phyloP scores from a whole-genome alignment of 2,888 invertebrate genomes.

The Cryptus armator region DNA sequence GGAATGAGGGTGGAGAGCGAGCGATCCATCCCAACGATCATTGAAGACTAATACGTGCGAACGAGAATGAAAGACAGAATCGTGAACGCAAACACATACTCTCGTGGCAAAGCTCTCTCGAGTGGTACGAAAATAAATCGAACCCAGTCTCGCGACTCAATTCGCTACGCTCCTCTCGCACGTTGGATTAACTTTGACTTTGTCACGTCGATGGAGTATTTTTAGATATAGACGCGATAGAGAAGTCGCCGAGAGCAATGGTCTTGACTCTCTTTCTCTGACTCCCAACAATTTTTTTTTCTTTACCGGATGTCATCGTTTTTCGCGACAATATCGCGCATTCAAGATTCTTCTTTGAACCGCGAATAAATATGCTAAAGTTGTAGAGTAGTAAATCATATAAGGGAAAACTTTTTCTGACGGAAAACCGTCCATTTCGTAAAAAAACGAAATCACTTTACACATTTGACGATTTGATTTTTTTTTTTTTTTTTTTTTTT shows the following conservation, averaged over 20 bases:
- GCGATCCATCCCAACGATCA: background rate
- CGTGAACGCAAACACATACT: slow-evolving; percentile 4
- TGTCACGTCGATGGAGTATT: slow-evolving; percentile 69
- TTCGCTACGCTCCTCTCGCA: slow-evolving; percentile 61
- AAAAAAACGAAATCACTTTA: background rate
- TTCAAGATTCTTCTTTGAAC: background rate
- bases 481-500: no score
- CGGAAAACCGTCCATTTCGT: background rate
- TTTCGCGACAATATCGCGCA: background rate
- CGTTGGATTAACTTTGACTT: slow-evolving; percentile 68
- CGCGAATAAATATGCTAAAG: background rate
- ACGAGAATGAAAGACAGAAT: background rate
- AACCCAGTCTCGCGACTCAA: slow-evolving; percentile 57
- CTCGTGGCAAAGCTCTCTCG: background rate
- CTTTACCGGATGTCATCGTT: background rate
- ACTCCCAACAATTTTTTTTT: background rate
- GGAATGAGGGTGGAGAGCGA: background rate
- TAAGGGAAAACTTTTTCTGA: background rate
- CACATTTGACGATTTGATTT: no score
- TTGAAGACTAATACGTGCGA: background rate
- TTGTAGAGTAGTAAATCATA: background rate
- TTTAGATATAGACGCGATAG: slow-evolving; percentile 69
- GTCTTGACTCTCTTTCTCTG: slow-evolving; percentile 56
- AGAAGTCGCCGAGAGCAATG: slow-evolving; percentile 54
- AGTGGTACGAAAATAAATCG: slow-evolving; percentile 64